These are phyloP conservation scores for Agrotis clavis DNA, from an alignment of 2,888 invertebrate species.

Conservation along the genomic window DNA sequence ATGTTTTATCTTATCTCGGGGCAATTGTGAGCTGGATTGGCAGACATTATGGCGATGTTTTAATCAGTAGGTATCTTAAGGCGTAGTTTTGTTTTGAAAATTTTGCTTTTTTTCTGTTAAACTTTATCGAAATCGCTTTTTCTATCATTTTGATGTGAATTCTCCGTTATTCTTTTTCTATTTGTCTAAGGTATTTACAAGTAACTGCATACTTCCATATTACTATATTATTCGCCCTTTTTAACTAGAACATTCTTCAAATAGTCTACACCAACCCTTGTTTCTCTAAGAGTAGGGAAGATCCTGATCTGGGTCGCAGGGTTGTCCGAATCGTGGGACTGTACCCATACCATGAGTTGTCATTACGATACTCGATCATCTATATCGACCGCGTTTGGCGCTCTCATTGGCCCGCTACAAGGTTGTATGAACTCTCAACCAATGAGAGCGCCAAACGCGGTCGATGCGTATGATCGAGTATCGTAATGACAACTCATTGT, in stretches of 20 bases:
- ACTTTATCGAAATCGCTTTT: background rate
- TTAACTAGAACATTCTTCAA: background rate
- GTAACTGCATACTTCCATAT: background rate
- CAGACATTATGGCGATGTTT: constrained; percentile 58
- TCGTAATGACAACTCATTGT: too few species aligned
- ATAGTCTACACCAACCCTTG: background rate
- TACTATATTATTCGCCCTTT: background rate
- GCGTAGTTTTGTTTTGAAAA: constrained; percentile 13
- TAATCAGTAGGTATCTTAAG: constrained; percentile 43
- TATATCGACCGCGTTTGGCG: too few species aligned
- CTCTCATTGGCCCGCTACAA: too few species aligned
- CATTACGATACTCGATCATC: too few species aligned
- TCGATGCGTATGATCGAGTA: too few species aligned
- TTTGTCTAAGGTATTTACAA: background rate
- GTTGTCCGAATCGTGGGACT: too few species aligned
- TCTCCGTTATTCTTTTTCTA: too few species aligned
- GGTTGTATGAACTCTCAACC: too few species aligned
- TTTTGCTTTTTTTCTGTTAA: background rate
- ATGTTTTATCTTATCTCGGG: constrained; percentile 52
- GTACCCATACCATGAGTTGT: too few species aligned
- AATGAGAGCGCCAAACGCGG: too few species aligned
- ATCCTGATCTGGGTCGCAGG: too few species aligned
- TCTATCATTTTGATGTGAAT: background rate
- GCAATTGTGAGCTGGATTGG: constrained; percentile 45
- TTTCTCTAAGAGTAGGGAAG: background rate